A percentile compares a stretch with the other conserved stretches of the same genome.
phyloP scores from a whole-genome alignment of 2,797 vertebrate genomes.

The Luscinia luscinia region DNA sequence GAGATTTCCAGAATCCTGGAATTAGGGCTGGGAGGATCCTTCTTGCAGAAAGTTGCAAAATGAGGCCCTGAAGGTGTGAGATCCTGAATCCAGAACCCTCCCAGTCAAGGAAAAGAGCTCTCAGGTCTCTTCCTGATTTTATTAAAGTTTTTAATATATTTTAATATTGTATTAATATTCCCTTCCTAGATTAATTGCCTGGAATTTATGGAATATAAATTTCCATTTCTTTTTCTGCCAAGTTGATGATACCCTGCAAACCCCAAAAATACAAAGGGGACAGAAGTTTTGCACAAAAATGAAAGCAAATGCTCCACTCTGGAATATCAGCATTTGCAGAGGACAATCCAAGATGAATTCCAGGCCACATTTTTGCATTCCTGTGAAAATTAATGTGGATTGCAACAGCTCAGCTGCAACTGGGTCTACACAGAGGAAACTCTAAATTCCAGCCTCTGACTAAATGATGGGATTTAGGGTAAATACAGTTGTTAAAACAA shows the following conservation, averaged over 20 bases:
- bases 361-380: background rate
- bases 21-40: background rate
- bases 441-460: background rate
- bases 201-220: background rate
- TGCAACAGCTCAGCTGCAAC: background rate
- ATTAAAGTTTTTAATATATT: background rate
- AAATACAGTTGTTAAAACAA: background rate
- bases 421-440: background rate
- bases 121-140: background rate
- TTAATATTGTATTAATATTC: background rate
- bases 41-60: conserved; percentile 51
- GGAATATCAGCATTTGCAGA: background rate
- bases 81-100: background rate
- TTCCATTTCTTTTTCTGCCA: background rate
- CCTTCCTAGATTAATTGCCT: background rate
- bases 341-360: background rate
- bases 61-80: background rate
- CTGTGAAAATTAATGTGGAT: background rate
- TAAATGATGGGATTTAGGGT: background rate
- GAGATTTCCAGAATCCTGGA: background rate
- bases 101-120: background rate
- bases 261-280: background rate
- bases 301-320: background rate
- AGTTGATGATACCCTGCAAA: background rate
- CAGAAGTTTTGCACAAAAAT: background rate